Evolutionary conservation across 1,140 invertebrate species (phyloP).

Genomic region (Babylonia areolata): DNA sequence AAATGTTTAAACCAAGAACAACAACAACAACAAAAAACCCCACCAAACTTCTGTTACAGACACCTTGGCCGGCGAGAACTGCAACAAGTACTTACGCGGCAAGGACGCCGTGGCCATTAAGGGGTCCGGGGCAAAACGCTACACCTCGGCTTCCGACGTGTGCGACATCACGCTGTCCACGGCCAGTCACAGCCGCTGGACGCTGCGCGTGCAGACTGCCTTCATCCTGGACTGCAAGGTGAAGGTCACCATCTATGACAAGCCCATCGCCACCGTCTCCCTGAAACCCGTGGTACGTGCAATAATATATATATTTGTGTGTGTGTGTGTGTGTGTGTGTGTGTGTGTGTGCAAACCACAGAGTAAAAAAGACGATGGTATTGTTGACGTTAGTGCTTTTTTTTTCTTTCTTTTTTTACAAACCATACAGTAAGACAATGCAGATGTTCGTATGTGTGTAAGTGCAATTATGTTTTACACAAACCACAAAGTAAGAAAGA

Average conservation of each 20-base stretch:
- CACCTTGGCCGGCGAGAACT: slow-evolving; percentile 8
- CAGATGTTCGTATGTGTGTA: no score
- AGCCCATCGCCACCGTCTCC: neutral
- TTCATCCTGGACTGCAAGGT: slow-evolving; percentile 46
- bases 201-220: slow-evolving; percentile 38
- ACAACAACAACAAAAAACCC: no score
- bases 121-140: neutral
- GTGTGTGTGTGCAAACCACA: slow-evolving; percentile 3
- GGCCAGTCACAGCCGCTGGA: slow-evolving; percentile 29
- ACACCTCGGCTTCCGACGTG: neutral
- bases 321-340: neutral
- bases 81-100: slow-evolving; percentile 21
- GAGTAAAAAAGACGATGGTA: no score
- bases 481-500: no score
- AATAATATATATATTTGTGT: neutral
- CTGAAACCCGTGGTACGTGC: slow-evolving; percentile 19
- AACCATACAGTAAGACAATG: no score
- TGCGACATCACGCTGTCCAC: slow-evolving; percentile 43
- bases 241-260: slow-evolving; percentile 34
- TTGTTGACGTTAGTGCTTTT: no score
- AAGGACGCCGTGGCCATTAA: slow-evolving; percentile 29
- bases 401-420: no score
- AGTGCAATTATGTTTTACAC: no score
- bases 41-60: slow-evolving; percentile 24
- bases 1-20: no score